phyloP scores from a whole-genome alignment of 2,888 invertebrate species.

The Caradrina kadenii region DNA sequence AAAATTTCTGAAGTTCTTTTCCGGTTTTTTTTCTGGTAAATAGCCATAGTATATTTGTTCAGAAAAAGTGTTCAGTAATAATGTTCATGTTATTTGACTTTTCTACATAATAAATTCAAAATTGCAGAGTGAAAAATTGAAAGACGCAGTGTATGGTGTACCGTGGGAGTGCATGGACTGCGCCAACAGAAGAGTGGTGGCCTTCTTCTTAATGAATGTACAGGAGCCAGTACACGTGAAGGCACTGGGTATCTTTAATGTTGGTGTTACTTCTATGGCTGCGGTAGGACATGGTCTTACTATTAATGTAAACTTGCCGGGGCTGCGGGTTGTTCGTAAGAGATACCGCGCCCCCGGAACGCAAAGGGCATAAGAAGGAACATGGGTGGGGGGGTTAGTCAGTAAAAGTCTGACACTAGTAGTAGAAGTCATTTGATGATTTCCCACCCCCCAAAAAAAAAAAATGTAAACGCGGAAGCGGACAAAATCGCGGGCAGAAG shows the following conservation, averaged over 20 bases:
- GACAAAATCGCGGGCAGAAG: too few species aligned
- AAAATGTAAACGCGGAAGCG: too few species aligned
- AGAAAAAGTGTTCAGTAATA: background rate
- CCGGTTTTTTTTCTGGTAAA: too few species aligned
- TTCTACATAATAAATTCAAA: background rate
- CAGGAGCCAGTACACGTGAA: slow-evolving; percentile 68
- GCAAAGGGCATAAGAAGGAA: too few species aligned
- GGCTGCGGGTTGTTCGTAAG: too few species aligned
- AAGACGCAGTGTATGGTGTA: slow-evolving; percentile 65
- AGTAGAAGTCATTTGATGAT: too few species aligned
- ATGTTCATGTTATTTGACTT: background rate
- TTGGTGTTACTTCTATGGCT: slow-evolving; percentile 73
- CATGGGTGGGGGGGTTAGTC: too few species aligned
- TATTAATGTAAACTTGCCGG: background rate
- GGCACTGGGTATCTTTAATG: slow-evolving; percentile 64
- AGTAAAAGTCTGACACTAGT: too few species aligned
- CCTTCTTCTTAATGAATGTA: slow-evolving; percentile 65
- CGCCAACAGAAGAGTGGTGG: slow-evolving; percentile 60
- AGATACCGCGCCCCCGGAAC: too few species aligned
- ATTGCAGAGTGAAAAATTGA: slow-evolving; percentile 67
- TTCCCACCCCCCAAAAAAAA: too few species aligned
- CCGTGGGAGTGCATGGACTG: slow-evolving; percentile 74
- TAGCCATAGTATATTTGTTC: too few species aligned
- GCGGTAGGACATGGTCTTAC: slow-evolving; percentile 50
- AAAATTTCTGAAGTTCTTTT: background rate